Conservation (phyloP, 1,140 invertebrate species). For the Rhagoletis pomonella region DNA sequence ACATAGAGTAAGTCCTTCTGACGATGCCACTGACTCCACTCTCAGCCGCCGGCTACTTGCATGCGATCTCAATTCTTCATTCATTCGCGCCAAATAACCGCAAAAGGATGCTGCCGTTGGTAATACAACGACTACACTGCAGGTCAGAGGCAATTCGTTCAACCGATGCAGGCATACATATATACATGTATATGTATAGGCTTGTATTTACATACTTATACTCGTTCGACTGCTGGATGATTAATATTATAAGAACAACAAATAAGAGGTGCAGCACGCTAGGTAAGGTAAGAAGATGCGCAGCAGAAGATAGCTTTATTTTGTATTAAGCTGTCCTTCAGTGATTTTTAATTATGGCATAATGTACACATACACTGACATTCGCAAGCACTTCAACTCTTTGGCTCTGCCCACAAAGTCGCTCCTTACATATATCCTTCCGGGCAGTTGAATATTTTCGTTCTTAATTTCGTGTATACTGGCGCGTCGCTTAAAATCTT, state of each 20-base stretch:
- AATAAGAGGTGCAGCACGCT: neutral
- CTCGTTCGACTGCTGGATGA: neutral
- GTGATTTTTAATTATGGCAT: constrained; percentile 44
- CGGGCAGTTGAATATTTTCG: too few relatives aligned
- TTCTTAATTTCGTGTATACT: neutral
- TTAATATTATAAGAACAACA: constrained; percentile 16
- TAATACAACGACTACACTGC: neutral
- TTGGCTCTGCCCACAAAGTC: neutral
- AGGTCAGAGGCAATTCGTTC: neutral
- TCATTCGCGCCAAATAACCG: neutral
- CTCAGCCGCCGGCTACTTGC: neutral
- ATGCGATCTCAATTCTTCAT: neutral
- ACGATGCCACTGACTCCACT: neutral
- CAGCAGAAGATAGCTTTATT: constrained; percentile 8
- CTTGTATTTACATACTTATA: neutral
- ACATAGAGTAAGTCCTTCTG: constrained; percentile 10
- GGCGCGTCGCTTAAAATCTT: neutral
- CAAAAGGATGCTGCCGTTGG: constrained; percentile 42
- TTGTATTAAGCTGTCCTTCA: neutral
- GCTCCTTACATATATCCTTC: neutral
- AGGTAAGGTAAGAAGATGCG: neutral
- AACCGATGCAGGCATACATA: neutral
- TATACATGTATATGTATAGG: neutral
- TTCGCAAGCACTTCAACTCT: neutral
- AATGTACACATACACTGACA: neutral